Evolutionary conservation across 2,797 vertebrate genomes (phyloP), one percentile per base, ranked within the genome.

Genomic region (Girardinus metallicus): DNA sequence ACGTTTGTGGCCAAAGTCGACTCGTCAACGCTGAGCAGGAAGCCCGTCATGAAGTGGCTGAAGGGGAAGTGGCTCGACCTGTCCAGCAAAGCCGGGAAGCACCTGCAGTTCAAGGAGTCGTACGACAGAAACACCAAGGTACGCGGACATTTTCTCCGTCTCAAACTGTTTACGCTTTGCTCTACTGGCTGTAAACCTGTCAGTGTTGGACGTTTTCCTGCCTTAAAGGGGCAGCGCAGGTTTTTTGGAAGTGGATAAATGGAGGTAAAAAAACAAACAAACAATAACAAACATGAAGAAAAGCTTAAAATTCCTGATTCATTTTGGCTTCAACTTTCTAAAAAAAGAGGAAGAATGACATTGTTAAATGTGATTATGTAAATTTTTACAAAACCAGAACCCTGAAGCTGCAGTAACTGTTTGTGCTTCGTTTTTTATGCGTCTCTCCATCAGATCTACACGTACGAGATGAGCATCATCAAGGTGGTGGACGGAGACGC

Each of bases 61-160:
- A 99, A 99, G 90, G 98, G 98, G n/a, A 99, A 99, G 81, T 99
- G 98, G 98, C 82, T 97, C 49, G 97, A 98, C 88, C 90, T 99
- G 82, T 89, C 88, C 13, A 97, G 95, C 95, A 98, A 98, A 86
- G 97, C 97, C 0, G 97, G 97, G 0, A 95, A 96, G 73, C 96
- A 97, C 8, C 91, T 97, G 88, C 86, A 96, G 90, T 97, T 98
- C 88, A 97, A 96, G 88, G 97, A 98, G 88, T 73, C 85, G 41
- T 97, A 97, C 0, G 97, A 99, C 88, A 89, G 96, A 10, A 96
- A 97, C 88, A 96, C 94, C 85, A 97, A 98, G 85, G 97, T 99
- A 49, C 7, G 10, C 26, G 36, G 12, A 26, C 31, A 49, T 8
- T 62, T 18, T 21, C 1, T 34, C n/a, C 71, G n/a, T 66, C 44